phyloP scores from a whole-genome alignment of 53 echinoderm and acorn worm genomes.

The Patiria pectinifera region DNA sequence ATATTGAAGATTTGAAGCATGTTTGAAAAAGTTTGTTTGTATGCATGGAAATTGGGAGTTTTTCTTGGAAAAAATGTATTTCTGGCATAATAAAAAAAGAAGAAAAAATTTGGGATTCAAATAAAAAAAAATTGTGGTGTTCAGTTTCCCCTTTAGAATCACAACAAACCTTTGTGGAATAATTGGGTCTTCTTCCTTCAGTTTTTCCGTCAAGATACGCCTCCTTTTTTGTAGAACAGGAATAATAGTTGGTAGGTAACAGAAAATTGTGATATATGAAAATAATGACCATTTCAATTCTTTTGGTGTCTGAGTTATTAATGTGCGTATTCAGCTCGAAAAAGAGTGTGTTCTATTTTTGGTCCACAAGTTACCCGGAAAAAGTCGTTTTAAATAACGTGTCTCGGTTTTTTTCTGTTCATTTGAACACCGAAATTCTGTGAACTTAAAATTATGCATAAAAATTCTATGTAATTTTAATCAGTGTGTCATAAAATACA shows the following conservation, averaged over 20 bases:
- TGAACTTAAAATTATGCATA: too few species aligned
- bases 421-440: background rate
- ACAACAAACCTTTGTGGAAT: too few species aligned
- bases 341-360: slow-evolving; percentile 15
- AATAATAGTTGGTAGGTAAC: background rate
- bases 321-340: background rate
- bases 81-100: too few species aligned
- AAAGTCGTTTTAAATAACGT: background rate
- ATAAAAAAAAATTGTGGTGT: too few species aligned
- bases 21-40: background rate
- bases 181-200: too few species aligned
- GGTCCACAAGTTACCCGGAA: background rate
- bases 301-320: background rate
- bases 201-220: too few species aligned
- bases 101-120: too few species aligned
- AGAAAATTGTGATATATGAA: background rate
- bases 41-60: background rate
- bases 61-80: too few species aligned
- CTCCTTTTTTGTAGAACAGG: background rate
- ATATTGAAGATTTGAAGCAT: background rate
- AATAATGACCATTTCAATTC: background rate
- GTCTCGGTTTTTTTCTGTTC: background rate
- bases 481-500: background rate
- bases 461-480: too few species aligned
- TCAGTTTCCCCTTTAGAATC: too few species aligned